A percentile compares a stretch with the other conserved stretches of the same genome.
phyloP scores from a whole-genome alignment of 2,797 vertebrate species.

The Rhynchotus rufescens region DNA sequence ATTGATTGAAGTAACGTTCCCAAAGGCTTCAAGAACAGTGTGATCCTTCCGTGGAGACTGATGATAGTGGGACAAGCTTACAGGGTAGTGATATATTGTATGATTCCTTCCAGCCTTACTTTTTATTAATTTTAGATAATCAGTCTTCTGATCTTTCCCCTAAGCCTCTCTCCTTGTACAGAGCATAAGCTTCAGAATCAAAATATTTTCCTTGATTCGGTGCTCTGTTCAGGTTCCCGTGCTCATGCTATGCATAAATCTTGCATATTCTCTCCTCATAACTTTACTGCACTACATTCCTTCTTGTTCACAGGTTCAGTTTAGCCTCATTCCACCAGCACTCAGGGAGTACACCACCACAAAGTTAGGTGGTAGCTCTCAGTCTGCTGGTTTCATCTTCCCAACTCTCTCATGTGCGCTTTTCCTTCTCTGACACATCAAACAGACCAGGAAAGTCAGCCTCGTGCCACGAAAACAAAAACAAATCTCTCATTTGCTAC shows the following conservation, averaged over 20 bases:
- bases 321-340: neutral
- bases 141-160: neutral
- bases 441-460: neutral
- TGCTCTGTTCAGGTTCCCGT: neutral
- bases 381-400: too few relatives aligned
- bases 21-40: neutral
- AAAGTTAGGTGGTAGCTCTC: neutral
- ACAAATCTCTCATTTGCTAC: neutral
- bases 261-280: neutral
- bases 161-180: neutral
- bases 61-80: neutral
- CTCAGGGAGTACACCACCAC: neutral
- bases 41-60: neutral
- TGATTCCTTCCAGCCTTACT: neutral
- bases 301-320: too few relatives aligned
- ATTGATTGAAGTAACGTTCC: neutral
- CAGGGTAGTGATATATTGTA: too few relatives aligned
- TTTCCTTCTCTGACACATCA: neutral
- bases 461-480: neutral
- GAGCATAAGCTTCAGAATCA: neutral
- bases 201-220: neutral
- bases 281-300: neutral
- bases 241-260: neutral
- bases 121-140: neutral
- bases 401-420: neutral